Evolutionary conservation across 2,888 invertebrate species (phyloP), one percentile per base, ranked within the genome.

Genomic region (Diplazon laetatorius): DNA sequence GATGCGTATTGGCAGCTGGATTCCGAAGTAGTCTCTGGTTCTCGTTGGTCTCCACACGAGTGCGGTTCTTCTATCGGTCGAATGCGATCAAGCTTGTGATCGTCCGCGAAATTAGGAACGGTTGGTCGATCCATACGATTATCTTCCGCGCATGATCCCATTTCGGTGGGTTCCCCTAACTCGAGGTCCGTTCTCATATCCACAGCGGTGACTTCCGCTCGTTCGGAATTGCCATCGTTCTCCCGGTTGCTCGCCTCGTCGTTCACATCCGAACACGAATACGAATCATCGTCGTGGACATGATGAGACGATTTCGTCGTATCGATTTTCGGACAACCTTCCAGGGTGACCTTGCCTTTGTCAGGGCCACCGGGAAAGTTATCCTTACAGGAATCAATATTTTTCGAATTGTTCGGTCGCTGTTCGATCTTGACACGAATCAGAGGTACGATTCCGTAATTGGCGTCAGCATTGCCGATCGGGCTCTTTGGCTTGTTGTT

Each of bases 371-470:
- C n/a, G 2, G 65, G 65, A 65, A 42, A 1, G 16, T 46, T 25
- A 9, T 52, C 16, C n/a, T 69, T 57, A 14, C 37, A 18, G n/a
- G n/a, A n/a, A 39, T 63, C 57, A 2, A 16, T 10, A 0, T 50
- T 60, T 30, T 0, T 10, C 25, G 9, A 9, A 20, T 57, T 25
- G 0, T 8, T n/a, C 1, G 72, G 42, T 5, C 71, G 66, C 50
- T 80, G 73, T 35, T 76, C 66, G 42, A 76, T 71, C 20, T 74
- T 71, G 14, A 80, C 66, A 16, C 76, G 74, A 25, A 79, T 59
- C 46, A 79, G 1, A 10, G 80, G 80, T 0, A 76, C 44, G n/a
- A 72, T 57, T 35, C 74, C 59, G 4, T 68, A 55, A 30, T 72
- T 62, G 10, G 14, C 10, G 14, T 66, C 44, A 1, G 22, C 35